Percentiles rank a stretch among this genome's conserved stretches.
Evolutionary conservation across 2,113 vertebrate genomes (phyloP).

Genomic region (Lutjanus erythropterus): DNA sequence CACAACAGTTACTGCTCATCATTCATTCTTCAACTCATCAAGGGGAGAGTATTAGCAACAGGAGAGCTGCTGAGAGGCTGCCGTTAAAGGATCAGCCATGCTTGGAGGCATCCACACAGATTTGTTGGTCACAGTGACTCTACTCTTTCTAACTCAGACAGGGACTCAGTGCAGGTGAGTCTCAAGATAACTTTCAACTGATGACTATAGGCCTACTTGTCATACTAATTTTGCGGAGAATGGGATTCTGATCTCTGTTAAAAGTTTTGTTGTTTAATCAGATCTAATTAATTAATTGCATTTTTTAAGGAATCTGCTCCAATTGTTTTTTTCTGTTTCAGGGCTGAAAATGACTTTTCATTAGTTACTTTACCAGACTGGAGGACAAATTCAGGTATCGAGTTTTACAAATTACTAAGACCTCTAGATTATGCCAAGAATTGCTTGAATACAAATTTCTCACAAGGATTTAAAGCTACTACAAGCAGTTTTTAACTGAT

Average conservation of each 20-base stretch:
- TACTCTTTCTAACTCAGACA: constrained; percentile 66
- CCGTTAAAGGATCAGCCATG: constrained; percentile 69
- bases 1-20: constrained; percentile 37
- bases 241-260: neutral
- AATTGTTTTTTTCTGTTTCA: constrained; percentile 36
- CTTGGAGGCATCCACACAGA: constrained; percentile 39
- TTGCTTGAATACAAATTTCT: neutral
- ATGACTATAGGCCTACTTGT: neutral
- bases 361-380: constrained; percentile 74
- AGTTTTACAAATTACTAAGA: neutral
- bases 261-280: neutral
- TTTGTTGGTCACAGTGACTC: constrained; percentile 58
- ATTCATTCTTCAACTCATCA: constrained; percentile 49
- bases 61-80: constrained; percentile 45
- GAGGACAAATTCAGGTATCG: constrained; percentile 75
- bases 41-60: constrained; percentile 49
- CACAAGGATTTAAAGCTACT: neutral
- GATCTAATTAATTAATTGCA: neutral
- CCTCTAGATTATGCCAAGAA: neutral
- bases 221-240: neutral
- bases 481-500: too few species aligned
- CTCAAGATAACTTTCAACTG: constrained; percentile 12
- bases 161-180: constrained; percentile 73
- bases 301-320: neutral
- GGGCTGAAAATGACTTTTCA: constrained; percentile 64